phyloP scores from a whole-genome alignment of 1,140 invertebrate genomes.

The Neodiprion virginianus region DNA sequence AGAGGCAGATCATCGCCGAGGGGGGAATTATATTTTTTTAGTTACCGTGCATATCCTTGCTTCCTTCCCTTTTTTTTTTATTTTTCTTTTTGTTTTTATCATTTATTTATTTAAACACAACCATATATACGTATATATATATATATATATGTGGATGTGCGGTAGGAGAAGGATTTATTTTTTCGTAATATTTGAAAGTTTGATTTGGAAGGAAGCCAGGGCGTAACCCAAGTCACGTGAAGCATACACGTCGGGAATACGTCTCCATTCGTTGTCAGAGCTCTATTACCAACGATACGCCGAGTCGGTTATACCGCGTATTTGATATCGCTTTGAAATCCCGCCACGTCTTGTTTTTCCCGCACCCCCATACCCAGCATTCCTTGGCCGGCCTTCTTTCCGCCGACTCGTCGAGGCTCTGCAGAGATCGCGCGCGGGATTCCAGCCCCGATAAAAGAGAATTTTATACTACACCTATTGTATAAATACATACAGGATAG shows the following conservation, averaged over 20 bases:
- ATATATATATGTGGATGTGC: no score
- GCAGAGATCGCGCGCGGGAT: neutral
- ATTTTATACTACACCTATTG: neutral
- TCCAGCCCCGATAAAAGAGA: neutral
- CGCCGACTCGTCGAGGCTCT: no score
- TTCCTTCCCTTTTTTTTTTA: no score
- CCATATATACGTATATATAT: no score
- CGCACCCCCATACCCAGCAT: neutral
- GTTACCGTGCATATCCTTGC: no score
- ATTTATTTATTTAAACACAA: neutral
- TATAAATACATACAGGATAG: neutral
- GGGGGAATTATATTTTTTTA: no score
- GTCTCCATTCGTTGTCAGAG: neutral
- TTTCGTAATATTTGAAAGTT: neutral
- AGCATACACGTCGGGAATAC: neutral
- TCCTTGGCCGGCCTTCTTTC: no score
- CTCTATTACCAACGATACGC: constrained; percentile 1
- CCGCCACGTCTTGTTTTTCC: constrained; percentile 1
- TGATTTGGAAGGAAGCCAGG: neutral
- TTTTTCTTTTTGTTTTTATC: neutral
- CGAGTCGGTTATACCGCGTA: neutral
- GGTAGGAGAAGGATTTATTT: no score
- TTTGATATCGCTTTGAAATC: constrained; percentile 7
- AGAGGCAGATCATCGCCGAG: no score
- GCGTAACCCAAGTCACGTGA: neutral